Conservation (phyloP, 2,113 vertebrate species). For the Scortum barcoo region DNA sequence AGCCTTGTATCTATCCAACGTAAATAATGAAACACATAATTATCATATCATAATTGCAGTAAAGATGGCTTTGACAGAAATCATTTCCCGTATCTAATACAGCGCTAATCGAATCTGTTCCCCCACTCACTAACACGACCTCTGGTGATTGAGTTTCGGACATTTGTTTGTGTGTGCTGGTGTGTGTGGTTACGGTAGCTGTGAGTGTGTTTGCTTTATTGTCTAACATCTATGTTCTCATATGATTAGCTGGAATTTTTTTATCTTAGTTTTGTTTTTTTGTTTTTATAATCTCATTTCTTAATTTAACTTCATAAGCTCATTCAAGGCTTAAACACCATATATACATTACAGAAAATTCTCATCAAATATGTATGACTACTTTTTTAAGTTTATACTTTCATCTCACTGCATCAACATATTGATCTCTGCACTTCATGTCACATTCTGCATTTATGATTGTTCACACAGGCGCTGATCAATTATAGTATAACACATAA, state of each 20-base stretch:
- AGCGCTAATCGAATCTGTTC: constrained; percentile 99
- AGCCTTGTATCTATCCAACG: constrained; percentile 93
- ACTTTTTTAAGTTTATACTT: not conserved
- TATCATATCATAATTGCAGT: constrained; percentile 99
- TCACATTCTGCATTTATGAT: not conserved
- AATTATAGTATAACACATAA: not conserved
- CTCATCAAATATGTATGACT: not conserved
- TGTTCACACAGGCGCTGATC: not conserved
- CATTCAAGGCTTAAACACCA: not conserved
- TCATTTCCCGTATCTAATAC: constrained; percentile 99
- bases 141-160: constrained; percentile 97
- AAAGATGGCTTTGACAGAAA: constrained; percentile 99
- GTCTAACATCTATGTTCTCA: not conserved
- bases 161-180: constrained; percentile 86
- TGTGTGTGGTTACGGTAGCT: constrained; percentile 33
- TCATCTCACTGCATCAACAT: not conserved
- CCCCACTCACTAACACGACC: constrained; percentile 97
- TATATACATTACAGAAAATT: not conserved
- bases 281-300: not conserved
- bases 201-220: constrained; percentile 41
- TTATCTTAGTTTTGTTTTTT: too few relatives aligned
- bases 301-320: not conserved
- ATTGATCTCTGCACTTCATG: not conserved
- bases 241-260: not conserved
- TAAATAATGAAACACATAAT: constrained; percentile 99